Evolutionary conservation across 2,888 invertebrate genomes (phyloP).

Genomic region (Eilema caniola): DNA sequence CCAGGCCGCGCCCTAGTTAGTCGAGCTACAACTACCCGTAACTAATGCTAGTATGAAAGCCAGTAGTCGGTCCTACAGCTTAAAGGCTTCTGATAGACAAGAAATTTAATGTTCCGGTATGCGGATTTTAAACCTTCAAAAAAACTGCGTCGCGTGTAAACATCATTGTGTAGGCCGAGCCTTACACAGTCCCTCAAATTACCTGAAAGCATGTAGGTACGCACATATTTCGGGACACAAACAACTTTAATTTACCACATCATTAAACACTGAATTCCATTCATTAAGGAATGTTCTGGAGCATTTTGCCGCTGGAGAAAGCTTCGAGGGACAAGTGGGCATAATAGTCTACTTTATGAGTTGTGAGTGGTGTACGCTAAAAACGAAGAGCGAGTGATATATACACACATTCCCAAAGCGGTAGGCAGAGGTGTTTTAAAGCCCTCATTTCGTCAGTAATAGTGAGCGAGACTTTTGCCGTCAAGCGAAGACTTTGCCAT

Average conservation of each 20-base stretch:
- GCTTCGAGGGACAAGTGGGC: slow-evolving; percentile 19
- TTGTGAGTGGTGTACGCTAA: neutral
- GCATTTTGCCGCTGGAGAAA: slow-evolving; percentile 53
- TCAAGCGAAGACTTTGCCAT: too few species aligned
- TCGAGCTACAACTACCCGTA: too few species aligned
- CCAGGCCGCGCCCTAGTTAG: too few species aligned
- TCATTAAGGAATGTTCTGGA: slow-evolving; percentile 50
- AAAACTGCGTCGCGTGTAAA: neutral
- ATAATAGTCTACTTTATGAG: neutral
- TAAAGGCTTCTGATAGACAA: too few species aligned
- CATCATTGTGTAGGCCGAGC: neutral
- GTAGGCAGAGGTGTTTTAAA: too few species aligned
- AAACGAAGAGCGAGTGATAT: neutral
- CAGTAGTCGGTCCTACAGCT: too few species aligned
- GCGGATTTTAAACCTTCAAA: too few species aligned
- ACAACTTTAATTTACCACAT: slow-evolving; percentile 38
- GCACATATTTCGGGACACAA: slow-evolving; percentile 22
- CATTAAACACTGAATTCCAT: slow-evolving; percentile 51
- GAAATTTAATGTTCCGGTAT: too few species aligned
- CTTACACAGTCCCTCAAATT: slow-evolving; percentile 2
- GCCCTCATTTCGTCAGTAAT: too few species aligned
- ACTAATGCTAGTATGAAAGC: too few species aligned
- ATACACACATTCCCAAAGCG: too few species aligned
- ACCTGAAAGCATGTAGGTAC: slow-evolving; percentile 14
- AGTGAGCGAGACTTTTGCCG: too few species aligned